Base-by-base conservation (phyloP, 2,797 vertebrate genomes). In the Emydoidea blandingii region DNA sequence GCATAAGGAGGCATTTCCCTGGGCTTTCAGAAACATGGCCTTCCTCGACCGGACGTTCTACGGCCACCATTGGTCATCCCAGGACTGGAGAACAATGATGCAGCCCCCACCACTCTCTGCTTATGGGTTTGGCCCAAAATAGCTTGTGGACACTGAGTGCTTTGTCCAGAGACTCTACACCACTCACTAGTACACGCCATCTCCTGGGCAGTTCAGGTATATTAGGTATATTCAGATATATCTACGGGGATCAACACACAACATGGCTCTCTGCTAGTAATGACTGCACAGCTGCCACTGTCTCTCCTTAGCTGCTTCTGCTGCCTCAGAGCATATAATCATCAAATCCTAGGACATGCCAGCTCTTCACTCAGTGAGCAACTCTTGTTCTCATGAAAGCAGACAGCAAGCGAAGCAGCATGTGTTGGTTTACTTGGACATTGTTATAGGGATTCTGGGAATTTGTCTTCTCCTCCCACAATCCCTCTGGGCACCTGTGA, bases 321-420 rank as follows among this genome's bases (percentile, higher is more conserved):
- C 41, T 65, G 81, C 82, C 81, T 74, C 57, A 44, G 91, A 84
- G 59, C 41, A 82, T 65, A 62, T 50, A 92, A 94, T 84, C 78
- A 25, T 86, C 78, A 94, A 87, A 65, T 81, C 57, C 37, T 59
- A 31, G 44, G 54, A 93, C 72, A 96, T 59, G 25, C 25, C 62
- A 92, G 72, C 41, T 95, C 83, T 83, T 88, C 68, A 86, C 44
- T 88, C 86, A 27, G 72, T 27, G 85, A 87, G 94, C 82, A 96
- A 65, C 79, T 84, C 80, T 85, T 94, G 89, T 37, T 85, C n/a
- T 29, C 16, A 12, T n/a, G 47, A 79, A 87, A 95, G 85, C 59
- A 59, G 57, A 80, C 57, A 59, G 41, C 72, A 25, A 76, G 41
- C 5, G 7, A 76, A 44, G 72, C 44, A 47, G 41, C 72, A 83